A percentile compares a stretch with the other conserved stretches of the same genome.
phyloP scores from a whole-genome alignment of 2,888 invertebrate species.

The Rutpela maculata region DNA sequence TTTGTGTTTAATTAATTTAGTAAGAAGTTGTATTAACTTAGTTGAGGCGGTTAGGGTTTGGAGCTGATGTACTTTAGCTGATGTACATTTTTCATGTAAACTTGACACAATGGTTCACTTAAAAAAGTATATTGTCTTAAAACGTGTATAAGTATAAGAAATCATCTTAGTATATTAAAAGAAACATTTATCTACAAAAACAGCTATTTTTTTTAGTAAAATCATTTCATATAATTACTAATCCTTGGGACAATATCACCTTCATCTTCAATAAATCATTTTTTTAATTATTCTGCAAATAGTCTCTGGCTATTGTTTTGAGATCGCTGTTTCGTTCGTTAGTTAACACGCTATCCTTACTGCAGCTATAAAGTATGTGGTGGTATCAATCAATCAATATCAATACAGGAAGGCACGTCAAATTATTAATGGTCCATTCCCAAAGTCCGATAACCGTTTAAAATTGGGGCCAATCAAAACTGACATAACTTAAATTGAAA shows the following conservation, averaged over 20 bases:
- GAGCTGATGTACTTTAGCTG: background rate
- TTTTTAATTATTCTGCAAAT: conserved; percentile 15
- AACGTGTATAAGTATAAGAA: too few relatives aligned
- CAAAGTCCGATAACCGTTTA: conserved; percentile 9
- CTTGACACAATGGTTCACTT: too few relatives aligned
- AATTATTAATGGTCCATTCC: conserved; percentile 25
- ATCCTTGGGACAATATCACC: background rate
- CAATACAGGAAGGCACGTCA: conserved; percentile 21
- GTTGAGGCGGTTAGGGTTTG: background rate
- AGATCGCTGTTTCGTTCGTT: conserved; percentile 10
- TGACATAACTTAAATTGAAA: conserved; percentile 15
- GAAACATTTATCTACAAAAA: too few relatives aligned
- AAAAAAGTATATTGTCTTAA: too few relatives aligned
- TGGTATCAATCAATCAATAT: conserved; percentile 28
- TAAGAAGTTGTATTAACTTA: background rate
- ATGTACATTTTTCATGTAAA: too few relatives aligned
- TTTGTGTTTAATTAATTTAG: conserved; percentile 7
- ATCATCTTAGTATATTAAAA: too few relatives aligned
- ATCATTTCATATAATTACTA: too few relatives aligned
- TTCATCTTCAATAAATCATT: background rate
- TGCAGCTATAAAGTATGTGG: conserved; percentile 18
- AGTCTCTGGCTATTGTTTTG: conserved; percentile 15
- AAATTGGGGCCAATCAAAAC: conserved; percentile 20
- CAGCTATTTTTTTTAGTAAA: too few relatives aligned
- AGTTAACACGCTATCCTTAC: conserved; percentile 12